These are phyloP conservation scores for Argyrosomus japonicus DNA, from an alignment of 2,113 vertebrate genomes.

Conservation along the genomic window DNA sequence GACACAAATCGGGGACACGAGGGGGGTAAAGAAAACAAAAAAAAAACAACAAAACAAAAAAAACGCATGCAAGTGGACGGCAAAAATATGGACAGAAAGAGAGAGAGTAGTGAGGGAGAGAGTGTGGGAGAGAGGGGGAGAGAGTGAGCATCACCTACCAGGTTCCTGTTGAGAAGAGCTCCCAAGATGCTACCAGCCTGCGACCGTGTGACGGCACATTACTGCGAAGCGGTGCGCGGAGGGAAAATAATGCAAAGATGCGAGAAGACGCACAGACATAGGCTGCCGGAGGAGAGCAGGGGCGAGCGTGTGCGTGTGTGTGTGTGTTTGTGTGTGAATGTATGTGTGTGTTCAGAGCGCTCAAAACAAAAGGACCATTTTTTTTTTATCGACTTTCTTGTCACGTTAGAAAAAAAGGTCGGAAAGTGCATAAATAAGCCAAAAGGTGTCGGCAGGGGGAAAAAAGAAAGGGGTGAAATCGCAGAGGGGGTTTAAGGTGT, in stretches of 20 bases:
- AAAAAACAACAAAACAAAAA: neutral
- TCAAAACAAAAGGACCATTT: constrained; percentile 83
- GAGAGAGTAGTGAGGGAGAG: constrained; percentile 13
- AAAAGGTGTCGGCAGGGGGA: constrained; percentile 33
- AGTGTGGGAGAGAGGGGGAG: neutral
- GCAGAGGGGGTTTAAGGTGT: constrained; percentile 59
- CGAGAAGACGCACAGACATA: constrained; percentile 65
- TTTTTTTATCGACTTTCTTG: constrained; percentile 75
- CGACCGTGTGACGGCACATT: constrained; percentile 91
- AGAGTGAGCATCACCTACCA: constrained; percentile 90
- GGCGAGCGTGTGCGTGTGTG: constrained; percentile 46
- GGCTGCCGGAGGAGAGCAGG: constrained; percentile 66
- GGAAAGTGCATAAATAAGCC: constrained; percentile 65
- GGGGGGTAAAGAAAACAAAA: neutral
- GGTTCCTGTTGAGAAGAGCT: constrained; percentile 91
- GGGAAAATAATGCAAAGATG: constrained; percentile 67
- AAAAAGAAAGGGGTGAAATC: constrained; percentile 7
- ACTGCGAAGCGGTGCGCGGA: constrained; percentile 76
- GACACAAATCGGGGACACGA: constrained; percentile 53
- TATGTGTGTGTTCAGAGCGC: constrained; percentile 54
- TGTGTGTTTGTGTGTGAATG: constrained; percentile 13
- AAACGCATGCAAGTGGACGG: constrained; percentile 64
- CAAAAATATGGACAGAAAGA: constrained; percentile 56
- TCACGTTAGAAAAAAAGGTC: constrained; percentile 54
- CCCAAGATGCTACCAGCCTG: constrained; percentile 91